Evolutionary conservation across 2,888 invertebrate genomes (phyloP).

Genomic region (Physocephala rufipes): DNA sequence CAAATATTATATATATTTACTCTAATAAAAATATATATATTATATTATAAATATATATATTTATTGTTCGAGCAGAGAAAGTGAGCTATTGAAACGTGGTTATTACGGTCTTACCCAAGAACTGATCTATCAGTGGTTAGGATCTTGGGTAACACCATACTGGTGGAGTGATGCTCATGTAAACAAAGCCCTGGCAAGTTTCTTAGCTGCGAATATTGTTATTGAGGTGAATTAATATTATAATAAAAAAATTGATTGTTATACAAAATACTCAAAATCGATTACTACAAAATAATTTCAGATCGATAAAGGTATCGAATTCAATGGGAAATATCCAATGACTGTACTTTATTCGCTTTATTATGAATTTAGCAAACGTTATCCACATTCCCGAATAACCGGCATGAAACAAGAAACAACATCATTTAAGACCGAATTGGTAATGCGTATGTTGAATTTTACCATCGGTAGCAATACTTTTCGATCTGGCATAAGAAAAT

Average conservation of each 20-base stretch:
- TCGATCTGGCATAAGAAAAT: conserved; percentile 75
- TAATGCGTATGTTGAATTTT: conserved; percentile 90
- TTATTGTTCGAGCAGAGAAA: conserved; percentile 72
- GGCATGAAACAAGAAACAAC: conserved; percentile 77
- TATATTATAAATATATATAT: no score
- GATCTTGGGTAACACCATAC: conserved; percentile 77
- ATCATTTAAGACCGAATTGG: conserved; percentile 78
- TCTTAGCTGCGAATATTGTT: conserved; percentile 77
- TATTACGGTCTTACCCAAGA: conserved; percentile 77
- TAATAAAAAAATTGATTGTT: no score
- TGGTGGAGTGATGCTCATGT: conserved; percentile 82
- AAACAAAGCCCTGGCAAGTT: conserved; percentile 80
- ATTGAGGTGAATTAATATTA: conserved; percentile 70
- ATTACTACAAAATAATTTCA: conserved; percentile 53
- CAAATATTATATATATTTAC: not conserved
- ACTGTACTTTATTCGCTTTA: conserved; percentile 80
- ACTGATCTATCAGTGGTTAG: conserved; percentile 82
- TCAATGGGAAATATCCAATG: conserved; percentile 84
- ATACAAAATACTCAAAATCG: no score
- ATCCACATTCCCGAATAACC: conserved; percentile 80
- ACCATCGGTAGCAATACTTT: conserved; percentile 83
- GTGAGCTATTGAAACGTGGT: conserved; percentile 74
- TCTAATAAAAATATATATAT: no score
- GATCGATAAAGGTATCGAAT: conserved; percentile 76
- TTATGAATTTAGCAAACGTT: conserved; percentile 81